Conservation (phyloP, 2,888 invertebrate species). For the Salpingus planirostris region DNA sequence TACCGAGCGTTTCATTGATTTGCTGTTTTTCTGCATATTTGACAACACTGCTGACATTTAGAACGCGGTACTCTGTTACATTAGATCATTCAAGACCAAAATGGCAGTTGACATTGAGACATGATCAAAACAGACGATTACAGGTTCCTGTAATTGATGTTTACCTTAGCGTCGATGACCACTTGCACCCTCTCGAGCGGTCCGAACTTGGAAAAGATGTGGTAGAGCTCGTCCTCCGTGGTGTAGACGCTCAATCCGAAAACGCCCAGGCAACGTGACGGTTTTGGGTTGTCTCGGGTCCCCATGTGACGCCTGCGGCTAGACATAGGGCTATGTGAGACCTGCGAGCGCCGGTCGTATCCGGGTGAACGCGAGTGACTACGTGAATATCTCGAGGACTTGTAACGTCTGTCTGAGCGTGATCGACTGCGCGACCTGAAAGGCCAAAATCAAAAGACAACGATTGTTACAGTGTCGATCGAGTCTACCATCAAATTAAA, state of each 20-base stretch:
- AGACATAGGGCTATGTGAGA: slow-evolving; percentile 76
- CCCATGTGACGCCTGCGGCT: slow-evolving; percentile 68
- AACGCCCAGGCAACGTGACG: slow-evolving; percentile 84
- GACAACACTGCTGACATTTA: too few species aligned
- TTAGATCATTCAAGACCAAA: too few species aligned
- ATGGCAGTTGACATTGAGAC: too few species aligned
- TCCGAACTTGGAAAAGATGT: slow-evolving; percentile 88
- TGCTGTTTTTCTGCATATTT: too few species aligned
- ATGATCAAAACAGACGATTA: too few species aligned
- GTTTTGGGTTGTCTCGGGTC: slow-evolving; percentile 78
- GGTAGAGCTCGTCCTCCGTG: slow-evolving; percentile 82
- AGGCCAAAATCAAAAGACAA: too few species aligned
- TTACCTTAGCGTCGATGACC: slow-evolving; percentile 90
- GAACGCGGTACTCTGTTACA: too few species aligned
- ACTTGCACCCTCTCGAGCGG: slow-evolving; percentile 88
- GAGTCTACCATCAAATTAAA: too few species aligned
- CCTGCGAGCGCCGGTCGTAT: slow-evolving; percentile 50
- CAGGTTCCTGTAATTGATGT: too few species aligned
- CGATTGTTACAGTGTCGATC: too few species aligned
- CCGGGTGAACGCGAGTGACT: slow-evolving; percentile 53
- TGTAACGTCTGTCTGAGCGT: slow-evolving; percentile 46
- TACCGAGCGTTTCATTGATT: too few species aligned
- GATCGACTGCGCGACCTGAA: slow-evolving; percentile 54
- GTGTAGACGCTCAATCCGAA: slow-evolving; percentile 92
- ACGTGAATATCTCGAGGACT: slow-evolving; percentile 53